Percentiles rank a stretch among this genome's conserved stretches.
Conservation (phyloP, 2,113 vertebrate species). For the Mystacornis crossleyi region DNA sequence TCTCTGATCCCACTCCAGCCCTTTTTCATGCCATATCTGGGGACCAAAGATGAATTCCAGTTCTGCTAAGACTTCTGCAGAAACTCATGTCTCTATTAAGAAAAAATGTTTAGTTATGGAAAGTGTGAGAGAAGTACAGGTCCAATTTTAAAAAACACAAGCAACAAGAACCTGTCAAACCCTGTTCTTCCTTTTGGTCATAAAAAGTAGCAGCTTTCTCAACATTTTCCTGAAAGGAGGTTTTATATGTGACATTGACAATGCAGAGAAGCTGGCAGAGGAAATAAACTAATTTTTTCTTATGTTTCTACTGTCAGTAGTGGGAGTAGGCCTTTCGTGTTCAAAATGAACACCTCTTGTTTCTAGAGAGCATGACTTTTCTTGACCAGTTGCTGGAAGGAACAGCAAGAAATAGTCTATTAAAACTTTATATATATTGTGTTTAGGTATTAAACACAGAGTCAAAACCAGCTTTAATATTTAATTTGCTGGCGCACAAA, state of each 20-base stretch:
- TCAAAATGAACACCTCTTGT: background rate
- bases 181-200: background rate
- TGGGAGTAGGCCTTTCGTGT: background rate
- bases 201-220: background rate
- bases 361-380: background rate
- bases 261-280: background rate
- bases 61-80: background rate
- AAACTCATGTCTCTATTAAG: background rate
- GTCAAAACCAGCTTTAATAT: background rate
- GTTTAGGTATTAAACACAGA: background rate
- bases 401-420: background rate
- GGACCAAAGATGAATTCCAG: background rate
- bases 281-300: background rate
- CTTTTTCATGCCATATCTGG: background rate
- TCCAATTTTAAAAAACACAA: background rate
- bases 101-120: background rate
- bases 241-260: background rate
- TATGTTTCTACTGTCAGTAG: background rate
- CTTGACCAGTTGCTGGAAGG: background rate
- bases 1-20: background rate
- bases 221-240: background rate
- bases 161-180: background rate
- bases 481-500: background rate
- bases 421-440: background rate
- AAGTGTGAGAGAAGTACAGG: background rate